These are phyloP conservation scores for Todus mexicanus DNA, from an alignment of 2,797 vertebrate genomes.

Conservation along the genomic window DNA sequence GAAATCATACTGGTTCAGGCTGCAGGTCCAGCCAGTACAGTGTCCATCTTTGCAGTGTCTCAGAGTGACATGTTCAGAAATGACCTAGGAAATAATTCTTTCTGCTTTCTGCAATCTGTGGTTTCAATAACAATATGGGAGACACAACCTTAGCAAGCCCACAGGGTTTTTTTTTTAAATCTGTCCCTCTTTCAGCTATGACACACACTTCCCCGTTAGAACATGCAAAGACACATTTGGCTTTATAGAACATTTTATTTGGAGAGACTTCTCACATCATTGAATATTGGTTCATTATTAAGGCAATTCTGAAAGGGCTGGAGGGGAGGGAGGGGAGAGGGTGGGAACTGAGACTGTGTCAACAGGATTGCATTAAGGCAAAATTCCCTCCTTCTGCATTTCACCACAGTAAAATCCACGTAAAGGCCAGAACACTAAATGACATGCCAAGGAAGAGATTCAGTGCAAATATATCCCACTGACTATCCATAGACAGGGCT, in stretches of 20 bases:
- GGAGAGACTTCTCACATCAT: not conserved
- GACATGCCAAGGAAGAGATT: constrained; percentile 36
- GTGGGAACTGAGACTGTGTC: not conserved
- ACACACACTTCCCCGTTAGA: not conserved
- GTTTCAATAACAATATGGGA: not conserved
- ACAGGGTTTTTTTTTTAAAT: not conserved
- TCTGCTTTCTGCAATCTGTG: not conserved
- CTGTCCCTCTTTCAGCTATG: not conserved
- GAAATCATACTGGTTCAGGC: not conserved
- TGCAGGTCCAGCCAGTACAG: not conserved
- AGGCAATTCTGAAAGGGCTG: constrained; percentile 46
- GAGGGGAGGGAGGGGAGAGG: not conserved
- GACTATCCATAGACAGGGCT: not conserved
- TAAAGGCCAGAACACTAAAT: constrained; percentile 11
- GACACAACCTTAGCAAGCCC: not conserved
- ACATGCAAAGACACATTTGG: not conserved
- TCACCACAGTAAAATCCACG: not conserved
- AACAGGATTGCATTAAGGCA: constrained; percentile 38
- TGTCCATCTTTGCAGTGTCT: not conserved
- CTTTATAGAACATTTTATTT: constrained; percentile 67
- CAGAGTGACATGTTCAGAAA: not conserved
- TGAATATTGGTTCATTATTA: constrained; percentile 53
- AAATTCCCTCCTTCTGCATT: constrained; percentile 49
- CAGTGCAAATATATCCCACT: constrained; percentile 46
- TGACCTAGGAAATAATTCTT: not conserved